phyloP scores from a whole-genome alignment of 2,797 vertebrate genomes.

The Hybognathus amarus region DNA sequence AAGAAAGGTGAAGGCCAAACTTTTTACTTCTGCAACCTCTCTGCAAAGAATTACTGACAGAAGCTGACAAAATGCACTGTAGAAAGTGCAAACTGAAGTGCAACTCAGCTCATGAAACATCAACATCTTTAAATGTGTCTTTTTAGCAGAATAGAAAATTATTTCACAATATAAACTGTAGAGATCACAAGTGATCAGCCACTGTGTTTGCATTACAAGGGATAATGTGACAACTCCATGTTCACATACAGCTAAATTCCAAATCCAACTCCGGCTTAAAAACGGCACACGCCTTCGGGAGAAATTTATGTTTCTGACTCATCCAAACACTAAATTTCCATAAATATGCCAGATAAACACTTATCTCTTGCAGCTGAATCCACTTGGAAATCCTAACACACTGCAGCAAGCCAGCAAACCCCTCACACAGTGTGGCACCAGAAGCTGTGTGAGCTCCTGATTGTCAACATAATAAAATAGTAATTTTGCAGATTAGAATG shows the following conservation, averaged over 20 bases:
- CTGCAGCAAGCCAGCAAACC: constrained; percentile 23
- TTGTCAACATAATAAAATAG: constrained; percentile 40
- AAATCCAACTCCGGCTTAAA: not conserved
- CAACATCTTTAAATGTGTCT: not conserved
- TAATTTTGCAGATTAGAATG: constrained; percentile 21
- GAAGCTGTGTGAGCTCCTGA: constrained; percentile 3
- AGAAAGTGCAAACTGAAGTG: not conserved
- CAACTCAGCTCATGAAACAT: not conserved
- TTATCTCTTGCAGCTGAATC: constrained; percentile 76
- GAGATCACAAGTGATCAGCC: not conserved
- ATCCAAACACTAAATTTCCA: constrained; percentile 67
- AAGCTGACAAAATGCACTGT: constrained; percentile 3
- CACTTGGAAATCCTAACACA: constrained; percentile 75
- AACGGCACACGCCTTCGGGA: constrained; percentile 17
- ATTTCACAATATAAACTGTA: not conserved
- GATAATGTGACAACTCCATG: constrained; percentile 7
- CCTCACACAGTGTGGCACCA: constrained; percentile 13
- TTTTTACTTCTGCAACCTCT: constrained; percentile 19
- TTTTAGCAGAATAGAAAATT: not conserved
- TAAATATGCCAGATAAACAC: constrained; percentile 80
- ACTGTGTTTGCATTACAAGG: not conserved
- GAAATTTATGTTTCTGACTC: constrained; percentile 27
- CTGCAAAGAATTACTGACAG: constrained; percentile 27
- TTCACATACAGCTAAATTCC: not conserved
- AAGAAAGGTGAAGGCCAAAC: constrained; percentile 30